Evolutionary conservation across 2,113 vertebrate genomes (phyloP).

Genomic region (Peromyscus leucopus): DNA sequence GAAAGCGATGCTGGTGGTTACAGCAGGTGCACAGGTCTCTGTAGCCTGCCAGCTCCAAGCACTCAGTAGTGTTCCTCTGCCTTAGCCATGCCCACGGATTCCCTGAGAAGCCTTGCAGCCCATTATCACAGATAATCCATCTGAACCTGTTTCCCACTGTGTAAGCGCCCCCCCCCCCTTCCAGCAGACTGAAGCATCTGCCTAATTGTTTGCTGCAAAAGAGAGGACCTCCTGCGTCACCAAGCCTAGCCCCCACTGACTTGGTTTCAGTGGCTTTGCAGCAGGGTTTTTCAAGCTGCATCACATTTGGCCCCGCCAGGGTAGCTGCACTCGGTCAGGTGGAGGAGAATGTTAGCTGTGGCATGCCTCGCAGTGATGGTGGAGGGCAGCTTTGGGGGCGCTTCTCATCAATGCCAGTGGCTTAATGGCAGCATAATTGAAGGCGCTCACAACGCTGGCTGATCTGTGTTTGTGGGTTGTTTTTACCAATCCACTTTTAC

Average conservation of each 20-base stretch:
- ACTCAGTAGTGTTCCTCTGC: background rate
- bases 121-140: background rate
- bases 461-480: background rate
- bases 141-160: background rate
- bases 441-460: background rate
- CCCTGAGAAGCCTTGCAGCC: background rate
- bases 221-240: background rate
- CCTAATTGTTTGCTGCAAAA: background rate
- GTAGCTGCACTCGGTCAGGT: too few species aligned
- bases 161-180: background rate
- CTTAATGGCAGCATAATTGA: background rate
- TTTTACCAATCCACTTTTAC: background rate
- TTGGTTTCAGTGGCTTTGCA: background rate
- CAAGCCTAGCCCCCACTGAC: background rate
- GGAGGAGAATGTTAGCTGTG: too few species aligned
- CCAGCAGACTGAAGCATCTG: background rate
- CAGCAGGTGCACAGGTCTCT: background rate
- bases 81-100: background rate
- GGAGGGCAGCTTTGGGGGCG: background rate
- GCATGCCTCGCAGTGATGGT: rapidly evolving
- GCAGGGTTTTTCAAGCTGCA: background rate
- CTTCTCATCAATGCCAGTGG: background rate
- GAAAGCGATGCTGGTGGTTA: constrained; percentile 2
- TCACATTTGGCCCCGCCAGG: background rate
- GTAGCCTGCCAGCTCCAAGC: background rate